phyloP scores from a whole-genome alignment of 2,797 vertebrate species.

The Danio tinwini region DNA sequence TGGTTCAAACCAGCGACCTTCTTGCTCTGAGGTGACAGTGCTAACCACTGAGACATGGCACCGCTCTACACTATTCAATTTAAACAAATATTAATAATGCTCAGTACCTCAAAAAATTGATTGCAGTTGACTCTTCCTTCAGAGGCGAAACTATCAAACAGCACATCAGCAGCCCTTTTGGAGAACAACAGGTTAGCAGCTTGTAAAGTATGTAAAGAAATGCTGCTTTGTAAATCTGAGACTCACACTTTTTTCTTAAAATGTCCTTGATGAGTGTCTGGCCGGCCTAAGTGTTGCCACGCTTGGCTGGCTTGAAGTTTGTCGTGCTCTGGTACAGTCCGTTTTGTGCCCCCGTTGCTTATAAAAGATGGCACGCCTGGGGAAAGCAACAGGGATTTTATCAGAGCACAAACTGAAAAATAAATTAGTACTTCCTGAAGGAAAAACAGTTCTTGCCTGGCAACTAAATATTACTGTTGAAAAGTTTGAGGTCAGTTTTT shows the following conservation, averaged over 20 bases:
- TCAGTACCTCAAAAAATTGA: constrained; percentile 75
- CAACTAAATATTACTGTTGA: background rate
- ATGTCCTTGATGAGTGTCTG: constrained; percentile 62
- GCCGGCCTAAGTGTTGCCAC: constrained; percentile 62
- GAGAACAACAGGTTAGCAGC: background rate
- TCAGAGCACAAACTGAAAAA: constrained; percentile 25
- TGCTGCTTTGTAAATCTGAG: background rate
- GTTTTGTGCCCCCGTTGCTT: constrained; percentile 65
- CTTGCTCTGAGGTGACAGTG: too few species aligned
- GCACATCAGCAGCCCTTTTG: constrained; percentile 71
- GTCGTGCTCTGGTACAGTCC: constrained; percentile 60
- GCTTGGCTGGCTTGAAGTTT: constrained; percentile 55
- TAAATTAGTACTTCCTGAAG: constrained; percentile 1
- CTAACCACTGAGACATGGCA: too few species aligned
- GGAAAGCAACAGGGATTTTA: constrained; percentile 20
- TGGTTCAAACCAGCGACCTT: too few species aligned
- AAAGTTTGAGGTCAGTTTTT: background rate
- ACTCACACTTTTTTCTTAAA: constrained; percentile 71
- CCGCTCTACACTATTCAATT: constrained; percentile 3
- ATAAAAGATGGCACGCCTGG: constrained; percentile 55
- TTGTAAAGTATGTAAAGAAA: constrained; percentile 1
- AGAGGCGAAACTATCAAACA: constrained; percentile 75
- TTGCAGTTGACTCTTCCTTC: constrained; percentile 66
- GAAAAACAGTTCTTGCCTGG: background rate
- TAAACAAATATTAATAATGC: background rate